phyloP scores from a whole-genome alignment of 1,140 invertebrate genomes.

The Anadara kagoshimensis region DNA sequence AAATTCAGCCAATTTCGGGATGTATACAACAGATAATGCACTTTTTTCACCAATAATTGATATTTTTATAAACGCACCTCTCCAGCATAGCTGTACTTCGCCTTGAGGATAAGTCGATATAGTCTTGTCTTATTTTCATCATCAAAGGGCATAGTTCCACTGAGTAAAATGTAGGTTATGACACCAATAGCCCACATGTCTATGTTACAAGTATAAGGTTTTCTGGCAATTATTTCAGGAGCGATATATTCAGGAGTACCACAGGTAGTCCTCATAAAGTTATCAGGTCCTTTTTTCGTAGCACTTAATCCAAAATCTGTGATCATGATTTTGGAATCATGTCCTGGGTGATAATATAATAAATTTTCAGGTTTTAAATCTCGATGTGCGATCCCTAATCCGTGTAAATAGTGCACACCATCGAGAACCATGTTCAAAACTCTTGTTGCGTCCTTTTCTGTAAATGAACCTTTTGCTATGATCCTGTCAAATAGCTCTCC shows the following conservation, averaged over 20 bases:
- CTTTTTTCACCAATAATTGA: neutral
- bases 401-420: constrained; percentile 95
- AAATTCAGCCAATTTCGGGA: no score
- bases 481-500: constrained; percentile 99
- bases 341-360: constrained; percentile 81
- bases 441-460: constrained; percentile 91
- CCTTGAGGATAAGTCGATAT: constrained; percentile 76
- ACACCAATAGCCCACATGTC: constrained; percentile 99
- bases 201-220: constrained; percentile 86
- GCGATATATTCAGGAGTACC: constrained; percentile 99
- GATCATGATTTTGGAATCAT: constrained; percentile 87
- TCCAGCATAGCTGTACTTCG: constrained; percentile 76
- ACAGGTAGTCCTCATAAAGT: constrained; percentile 89
- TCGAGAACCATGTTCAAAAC: constrained; percentile 93
- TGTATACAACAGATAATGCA: no score
- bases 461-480: constrained; percentile 93
- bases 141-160: constrained; percentile 83
- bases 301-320: constrained; percentile 95
- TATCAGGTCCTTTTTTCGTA: constrained; percentile 87
- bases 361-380: constrained; percentile 99
- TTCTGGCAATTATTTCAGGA: constrained; percentile 96
- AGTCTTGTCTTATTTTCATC: constrained; percentile 76
- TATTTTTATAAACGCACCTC: constrained; percentile 68
- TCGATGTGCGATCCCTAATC: constrained; percentile 94
- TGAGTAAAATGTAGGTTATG: constrained; percentile 96